phyloP scores from a whole-genome alignment of 2,797 vertebrate species.

The Sebastes taczanowskii region DNA sequence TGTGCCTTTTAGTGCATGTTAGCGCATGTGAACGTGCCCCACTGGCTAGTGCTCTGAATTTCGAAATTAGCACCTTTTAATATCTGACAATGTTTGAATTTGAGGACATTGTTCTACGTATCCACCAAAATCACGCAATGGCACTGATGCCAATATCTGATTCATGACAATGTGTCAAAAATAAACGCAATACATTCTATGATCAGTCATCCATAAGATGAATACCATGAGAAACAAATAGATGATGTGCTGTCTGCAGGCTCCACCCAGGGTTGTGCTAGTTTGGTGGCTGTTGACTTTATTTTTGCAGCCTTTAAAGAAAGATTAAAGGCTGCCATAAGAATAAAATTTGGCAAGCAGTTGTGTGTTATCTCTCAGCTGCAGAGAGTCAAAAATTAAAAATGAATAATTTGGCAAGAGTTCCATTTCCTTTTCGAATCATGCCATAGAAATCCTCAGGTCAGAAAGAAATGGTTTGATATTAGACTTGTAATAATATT shows the following conservation, averaged over 20 bases:
- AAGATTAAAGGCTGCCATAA: conserved; percentile 44
- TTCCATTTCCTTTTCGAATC: conserved; percentile 26
- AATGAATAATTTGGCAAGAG: conserved; percentile 39
- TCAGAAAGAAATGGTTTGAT: conserved; percentile 22
- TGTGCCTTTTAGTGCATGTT: too few species aligned
- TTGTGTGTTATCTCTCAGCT: conserved; percentile 47
- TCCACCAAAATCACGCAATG: neutral
- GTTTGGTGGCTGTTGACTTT: neutral
- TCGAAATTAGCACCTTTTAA: neutral
- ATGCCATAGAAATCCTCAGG: conserved; percentile 6
- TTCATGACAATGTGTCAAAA: conserved; percentile 14
- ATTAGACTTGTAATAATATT: conserved; percentile 28
- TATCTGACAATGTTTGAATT: neutral
- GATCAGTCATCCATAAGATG: neutral
- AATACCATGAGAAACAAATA: neutral
- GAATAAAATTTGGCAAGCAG: conserved; percentile 34
- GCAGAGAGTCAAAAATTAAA: conserved; percentile 50
- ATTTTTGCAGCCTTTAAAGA: conserved; percentile 22
- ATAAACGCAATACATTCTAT: neutral
- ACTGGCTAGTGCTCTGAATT: too few species aligned
- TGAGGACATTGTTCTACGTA: neutral
- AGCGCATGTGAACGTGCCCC: too few species aligned
- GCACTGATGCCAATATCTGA: neutral
- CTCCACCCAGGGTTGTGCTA: neutral
- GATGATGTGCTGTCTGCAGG: neutral